Percentiles rank a stretch among this genome's conserved stretches.
Conservation (phyloP, 2,888 invertebrate species). For the Harpalus rufipes region DNA sequence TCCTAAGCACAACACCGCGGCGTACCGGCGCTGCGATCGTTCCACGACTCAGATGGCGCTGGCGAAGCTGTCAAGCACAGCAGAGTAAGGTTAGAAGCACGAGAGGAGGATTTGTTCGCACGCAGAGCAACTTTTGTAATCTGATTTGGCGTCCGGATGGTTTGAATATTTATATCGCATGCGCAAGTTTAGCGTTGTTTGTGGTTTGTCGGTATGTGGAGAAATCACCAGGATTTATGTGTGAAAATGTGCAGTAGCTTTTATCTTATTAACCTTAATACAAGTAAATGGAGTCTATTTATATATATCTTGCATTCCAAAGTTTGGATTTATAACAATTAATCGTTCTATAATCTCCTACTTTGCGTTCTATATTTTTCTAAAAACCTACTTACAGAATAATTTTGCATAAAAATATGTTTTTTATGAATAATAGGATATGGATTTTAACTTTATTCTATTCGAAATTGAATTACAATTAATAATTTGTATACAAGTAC, state of each 20-base stretch:
- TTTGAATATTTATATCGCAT: conserved; percentile 76
- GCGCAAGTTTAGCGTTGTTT: conserved; percentile 6
- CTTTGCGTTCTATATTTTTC: too few relatives aligned
- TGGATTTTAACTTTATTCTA: too few relatives aligned
- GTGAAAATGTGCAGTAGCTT: neutral
- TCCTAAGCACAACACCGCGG: conserved; percentile 49
- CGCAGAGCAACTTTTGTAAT: conserved; percentile 75
- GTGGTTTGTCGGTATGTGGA: neutral
- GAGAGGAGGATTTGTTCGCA: conserved; percentile 31
- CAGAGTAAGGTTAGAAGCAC: neutral
- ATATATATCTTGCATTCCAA: neutral
- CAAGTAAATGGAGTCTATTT: neutral
- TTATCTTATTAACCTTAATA: conserved; percentile 7
- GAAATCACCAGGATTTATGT: conserved; percentile 2
- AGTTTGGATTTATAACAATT: neutral
- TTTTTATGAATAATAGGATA: too few relatives aligned
- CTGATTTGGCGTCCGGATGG: conserved; percentile 75
- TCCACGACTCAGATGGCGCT: neutral
- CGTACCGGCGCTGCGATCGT: conserved; percentile 27
- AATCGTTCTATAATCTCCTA: too few relatives aligned
- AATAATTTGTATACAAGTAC: too few relatives aligned
- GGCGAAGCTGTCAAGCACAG: neutral
- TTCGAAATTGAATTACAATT: too few relatives aligned
- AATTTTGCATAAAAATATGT: too few relatives aligned
- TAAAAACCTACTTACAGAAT: too few relatives aligned